These are phyloP conservation scores for Zapornia atra DNA, from an alignment of 2,113 vertebrate species.

Conservation along the genomic window DNA sequence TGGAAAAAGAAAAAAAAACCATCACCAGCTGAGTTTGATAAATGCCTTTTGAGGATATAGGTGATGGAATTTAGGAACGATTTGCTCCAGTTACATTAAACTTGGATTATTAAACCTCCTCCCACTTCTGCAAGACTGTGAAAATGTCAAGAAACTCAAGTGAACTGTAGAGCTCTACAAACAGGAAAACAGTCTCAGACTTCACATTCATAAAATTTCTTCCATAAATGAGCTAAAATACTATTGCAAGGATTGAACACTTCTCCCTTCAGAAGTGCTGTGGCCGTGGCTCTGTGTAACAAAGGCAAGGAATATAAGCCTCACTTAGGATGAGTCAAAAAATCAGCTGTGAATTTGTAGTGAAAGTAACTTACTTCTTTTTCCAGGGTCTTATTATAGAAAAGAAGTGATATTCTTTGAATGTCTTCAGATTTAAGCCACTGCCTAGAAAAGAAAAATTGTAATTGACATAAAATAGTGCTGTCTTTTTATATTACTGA, in stretches of 20 bases:
- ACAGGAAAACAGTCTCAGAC: background rate
- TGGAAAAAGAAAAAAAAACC: background rate
- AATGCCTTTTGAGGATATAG: background rate
- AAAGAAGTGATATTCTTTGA: conserved; percentile 96
- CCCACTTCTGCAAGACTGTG: background rate
- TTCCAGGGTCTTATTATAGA: conserved; percentile 94
- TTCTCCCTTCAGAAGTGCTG: background rate
- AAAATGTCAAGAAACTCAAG: background rate
- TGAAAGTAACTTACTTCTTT: conserved; percentile 87
- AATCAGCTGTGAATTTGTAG: background rate
- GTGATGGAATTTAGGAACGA: background rate
- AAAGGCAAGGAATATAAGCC: background rate
- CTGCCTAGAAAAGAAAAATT: conserved; percentile 79
- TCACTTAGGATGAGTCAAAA: background rate
- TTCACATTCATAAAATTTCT: background rate
- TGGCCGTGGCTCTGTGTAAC: background rate
- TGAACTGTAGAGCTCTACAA: background rate
- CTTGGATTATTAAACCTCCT: background rate
- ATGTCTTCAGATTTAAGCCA: conserved; percentile 99
- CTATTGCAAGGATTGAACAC: background rate
- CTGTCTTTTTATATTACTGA: background rate
- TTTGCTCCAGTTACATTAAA: background rate
- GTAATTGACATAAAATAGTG: background rate
- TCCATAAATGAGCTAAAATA: background rate
- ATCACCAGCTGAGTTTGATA: background rate